Base-by-base conservation (phyloP, 2,113 vertebrate genomes). In the Myrmophylax atrothorax region DNA sequence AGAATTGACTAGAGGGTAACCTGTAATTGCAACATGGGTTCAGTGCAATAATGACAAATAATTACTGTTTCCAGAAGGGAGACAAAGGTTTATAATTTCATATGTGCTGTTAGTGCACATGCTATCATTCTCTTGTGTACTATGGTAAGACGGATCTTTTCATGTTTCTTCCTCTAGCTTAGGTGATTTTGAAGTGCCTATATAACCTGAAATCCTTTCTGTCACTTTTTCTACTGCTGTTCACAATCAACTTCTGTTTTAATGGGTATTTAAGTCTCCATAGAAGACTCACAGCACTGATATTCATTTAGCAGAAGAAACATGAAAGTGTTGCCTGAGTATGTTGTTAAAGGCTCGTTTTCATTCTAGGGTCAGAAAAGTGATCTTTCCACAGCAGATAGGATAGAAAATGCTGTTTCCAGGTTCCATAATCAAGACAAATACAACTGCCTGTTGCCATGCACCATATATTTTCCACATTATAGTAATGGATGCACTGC, bases 341-440 rank as follows among this genome's bases (percentile, higher is more conserved):
- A 26, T 0, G 0, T 89, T 90, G 33, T 95, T 95, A 74, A 95
- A 83, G 64, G 44, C 75, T 97, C 14, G 0, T 95, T 97, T 91
- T 50, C 28, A 40, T 74, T n/a, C 6, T 6, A 33, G 42, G 83
- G 70, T 76, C 92, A 58, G 95, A 82, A 95, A 91, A 95, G 29
- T 24, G 14, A 67, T 94, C 90, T 87, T 85, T 88, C 40, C 47
- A 33, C 50, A 87, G 63, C 23, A 95, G 91, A 88, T 85, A 97
- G 46, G 78, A 72, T 69, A 90, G 72, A 84, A 79, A 95, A 78
- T 58, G 82, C 42, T 90, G 87, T 92, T 97, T 90, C 58, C 42
- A 80, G 89, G 82, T 96, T 95, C 83, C 40, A 49, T 97, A 95
- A 94, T 96, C 75, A 84, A 93, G 82, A 95, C 78, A 88, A 96